These are phyloP conservation scores for Parauchenoglanis punctatus DNA, from an alignment of 2,797 vertebrate species.

Conservation along the genomic window DNA sequence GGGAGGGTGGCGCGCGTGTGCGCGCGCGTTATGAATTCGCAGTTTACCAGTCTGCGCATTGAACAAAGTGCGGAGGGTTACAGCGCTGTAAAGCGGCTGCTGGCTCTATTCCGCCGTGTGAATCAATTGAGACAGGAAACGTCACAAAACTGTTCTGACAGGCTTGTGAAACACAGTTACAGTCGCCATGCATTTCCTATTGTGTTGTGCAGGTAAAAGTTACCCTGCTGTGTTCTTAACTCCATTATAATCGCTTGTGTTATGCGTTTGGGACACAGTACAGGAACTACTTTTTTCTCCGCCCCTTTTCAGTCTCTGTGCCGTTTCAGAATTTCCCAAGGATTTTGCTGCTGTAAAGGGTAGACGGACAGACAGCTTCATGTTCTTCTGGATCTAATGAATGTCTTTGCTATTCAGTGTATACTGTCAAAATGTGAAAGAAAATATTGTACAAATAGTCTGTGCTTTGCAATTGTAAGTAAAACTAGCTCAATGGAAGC, in stretches of 20 bases:
- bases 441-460: not conserved
- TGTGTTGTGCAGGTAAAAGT: not conserved
- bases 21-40: constrained; percentile 3
- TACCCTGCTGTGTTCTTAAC: not conserved
- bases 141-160: not conserved
- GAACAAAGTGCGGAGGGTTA: constrained; percentile 55
- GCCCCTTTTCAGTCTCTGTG: constrained; percentile 46
- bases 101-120: constrained; percentile 8
- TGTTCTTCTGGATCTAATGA: not conserved
- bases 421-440: not conserved
- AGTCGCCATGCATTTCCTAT: not conserved
- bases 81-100: constrained; percentile 39
- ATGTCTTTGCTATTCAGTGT: not conserved
- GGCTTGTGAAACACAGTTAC: not conserved
- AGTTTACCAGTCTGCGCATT: constrained; percentile 40
- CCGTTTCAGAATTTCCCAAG: constrained; percentile 30
- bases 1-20: not conserved
- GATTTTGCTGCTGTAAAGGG: not conserved
- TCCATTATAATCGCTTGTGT: not conserved
- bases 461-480: not conserved
- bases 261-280: not conserved
- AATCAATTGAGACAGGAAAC: constrained; percentile 31
- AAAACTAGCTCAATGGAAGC: not conserved
- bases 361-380: not conserved
- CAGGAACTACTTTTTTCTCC: constrained; percentile 63